Percentiles rank a stretch among this genome's conserved stretches.
These are phyloP conservation scores for Caenorhabditis angaria DNA, from an alignment of 2,888 invertebrate species.

Conservation along the genomic window DNA sequence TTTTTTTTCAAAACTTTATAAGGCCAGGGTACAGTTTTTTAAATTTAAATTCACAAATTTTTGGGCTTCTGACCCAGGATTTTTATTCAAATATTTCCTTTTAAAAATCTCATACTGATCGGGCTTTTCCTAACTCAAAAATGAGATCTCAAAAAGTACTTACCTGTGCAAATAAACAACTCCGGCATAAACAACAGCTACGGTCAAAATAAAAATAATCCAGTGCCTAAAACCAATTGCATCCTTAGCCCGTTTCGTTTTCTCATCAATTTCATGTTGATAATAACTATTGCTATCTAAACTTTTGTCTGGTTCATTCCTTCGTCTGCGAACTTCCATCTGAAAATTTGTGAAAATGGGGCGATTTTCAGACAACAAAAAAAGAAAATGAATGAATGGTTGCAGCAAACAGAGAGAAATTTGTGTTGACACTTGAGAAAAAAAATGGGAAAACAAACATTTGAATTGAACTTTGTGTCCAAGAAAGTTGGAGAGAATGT, in stretches of 20 bases:
- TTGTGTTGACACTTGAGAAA: background rate
- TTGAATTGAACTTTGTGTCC: background rate
- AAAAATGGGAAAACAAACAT: background rate
- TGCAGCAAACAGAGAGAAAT: no score
- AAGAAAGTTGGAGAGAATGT: no score
- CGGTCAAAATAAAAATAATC: constrained; percentile 61
- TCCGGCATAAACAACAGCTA: constrained; percentile 61
- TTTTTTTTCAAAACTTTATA: background rate
- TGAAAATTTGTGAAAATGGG: background rate
- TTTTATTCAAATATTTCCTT: no score
- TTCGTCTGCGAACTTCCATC: constrained; percentile 28
- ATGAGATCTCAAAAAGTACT: background rate
- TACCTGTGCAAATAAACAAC: constrained; percentile 65
- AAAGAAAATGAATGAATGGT: no score
- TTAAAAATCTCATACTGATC: no score
- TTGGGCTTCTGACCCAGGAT: no score
- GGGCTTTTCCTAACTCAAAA: no score
- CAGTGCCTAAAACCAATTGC: constrained; percentile 67
- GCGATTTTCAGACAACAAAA: background rate
- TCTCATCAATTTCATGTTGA: constrained; percentile 24
- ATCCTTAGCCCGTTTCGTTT: constrained; percentile 30
- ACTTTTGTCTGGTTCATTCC: background rate
- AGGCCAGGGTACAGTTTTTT: no score
- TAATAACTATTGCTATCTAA: constrained; percentile 1
- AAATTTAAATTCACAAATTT: no score